Conservation (phyloP, 2,797 vertebrate species). For the Eulemur rubriventer region DNA sequence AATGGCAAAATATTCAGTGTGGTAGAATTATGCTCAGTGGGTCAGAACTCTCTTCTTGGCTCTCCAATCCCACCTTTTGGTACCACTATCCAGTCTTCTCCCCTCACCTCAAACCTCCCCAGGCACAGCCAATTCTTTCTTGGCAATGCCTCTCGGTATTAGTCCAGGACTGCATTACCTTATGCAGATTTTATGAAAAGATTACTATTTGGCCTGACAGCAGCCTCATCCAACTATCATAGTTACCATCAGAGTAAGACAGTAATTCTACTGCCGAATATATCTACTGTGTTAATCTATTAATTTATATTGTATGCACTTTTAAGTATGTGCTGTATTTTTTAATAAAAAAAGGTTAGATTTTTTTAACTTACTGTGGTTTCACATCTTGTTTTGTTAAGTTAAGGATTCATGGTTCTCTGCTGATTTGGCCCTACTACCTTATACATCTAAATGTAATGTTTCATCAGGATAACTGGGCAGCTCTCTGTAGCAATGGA, state of each 20-base stretch:
- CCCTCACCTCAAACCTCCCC: neutral
- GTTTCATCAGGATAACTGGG: neutral
- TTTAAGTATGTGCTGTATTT: neutral
- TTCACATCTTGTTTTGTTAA: neutral
- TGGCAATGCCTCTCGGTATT: neutral
- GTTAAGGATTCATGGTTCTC: neutral
- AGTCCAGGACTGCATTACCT: neutral
- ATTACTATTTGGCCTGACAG: neutral
- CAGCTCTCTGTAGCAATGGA: neutral
- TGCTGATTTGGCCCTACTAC: neutral
- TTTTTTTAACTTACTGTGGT: neutral
- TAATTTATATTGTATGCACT: neutral
- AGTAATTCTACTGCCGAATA: neutral
- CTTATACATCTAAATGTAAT: neutral
- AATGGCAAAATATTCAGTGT: neutral
- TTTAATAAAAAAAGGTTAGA: neutral
- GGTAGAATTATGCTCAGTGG: neutral
- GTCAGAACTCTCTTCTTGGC: neutral
- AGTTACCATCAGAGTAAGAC: neutral
- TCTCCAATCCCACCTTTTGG: neutral
- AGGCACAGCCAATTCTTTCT: neutral
- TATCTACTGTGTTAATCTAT: neutral
- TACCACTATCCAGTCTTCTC: neutral
- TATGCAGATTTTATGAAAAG: neutral
- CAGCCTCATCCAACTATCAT: neutral